These are phyloP conservation scores for Agapornis canus DNA, from an alignment of 2,797 vertebrate species.

Conservation along the genomic window DNA sequence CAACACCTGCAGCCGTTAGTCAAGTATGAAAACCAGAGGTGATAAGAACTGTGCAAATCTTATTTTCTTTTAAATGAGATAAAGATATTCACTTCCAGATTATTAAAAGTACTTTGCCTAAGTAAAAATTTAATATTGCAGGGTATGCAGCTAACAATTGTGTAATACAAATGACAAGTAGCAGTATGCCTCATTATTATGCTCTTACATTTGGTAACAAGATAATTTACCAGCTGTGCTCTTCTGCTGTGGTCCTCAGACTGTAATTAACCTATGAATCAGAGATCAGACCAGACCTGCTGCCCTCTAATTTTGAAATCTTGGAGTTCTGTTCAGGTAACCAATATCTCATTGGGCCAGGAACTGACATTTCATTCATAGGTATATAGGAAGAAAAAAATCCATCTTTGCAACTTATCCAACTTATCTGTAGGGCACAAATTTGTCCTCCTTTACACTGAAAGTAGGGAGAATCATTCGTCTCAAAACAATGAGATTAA, in stretches of 20 bases:
- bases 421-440: background rate
- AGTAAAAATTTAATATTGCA: background rate
- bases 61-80: background rate
- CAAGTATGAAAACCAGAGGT: background rate
- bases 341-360: background rate
- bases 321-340: background rate
- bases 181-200: background rate
- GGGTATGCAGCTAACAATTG: background rate
- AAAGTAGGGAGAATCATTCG: background rate
- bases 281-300: background rate
- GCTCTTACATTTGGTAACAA: background rate
- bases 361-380: background rate
- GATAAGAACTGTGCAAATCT: background rate
- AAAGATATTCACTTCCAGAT: background rate
- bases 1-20: background rate
- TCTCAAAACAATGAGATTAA: background rate
- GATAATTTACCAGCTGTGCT: background rate
- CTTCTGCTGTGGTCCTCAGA: background rate
- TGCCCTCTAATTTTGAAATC: slow-evolving; percentile 5
- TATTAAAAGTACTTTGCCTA: background rate
- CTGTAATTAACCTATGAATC: background rate
- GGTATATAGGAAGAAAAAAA: background rate
- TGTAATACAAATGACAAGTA: background rate
- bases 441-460: background rate
- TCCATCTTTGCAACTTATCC: background rate